Evolutionary conservation across 2,888 invertebrate genomes (phyloP).

Genomic region (Acanthopleura granulata): DNA sequence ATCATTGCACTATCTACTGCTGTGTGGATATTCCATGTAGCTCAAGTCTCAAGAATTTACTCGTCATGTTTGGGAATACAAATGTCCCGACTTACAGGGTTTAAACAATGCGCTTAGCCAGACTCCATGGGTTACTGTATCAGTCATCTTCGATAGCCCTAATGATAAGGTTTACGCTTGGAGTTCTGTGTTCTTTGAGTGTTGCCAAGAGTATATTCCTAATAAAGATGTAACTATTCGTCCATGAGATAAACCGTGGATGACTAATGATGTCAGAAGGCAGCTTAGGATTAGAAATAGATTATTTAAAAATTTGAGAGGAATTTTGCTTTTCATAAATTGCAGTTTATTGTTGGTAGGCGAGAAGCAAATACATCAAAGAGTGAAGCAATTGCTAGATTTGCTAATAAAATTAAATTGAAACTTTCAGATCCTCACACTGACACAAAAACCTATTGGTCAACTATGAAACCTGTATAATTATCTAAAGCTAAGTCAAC

Average conservation of each 20-base stretch:
- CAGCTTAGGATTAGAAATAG: not conserved
- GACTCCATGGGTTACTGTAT: not conserved
- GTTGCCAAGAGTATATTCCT: not conserved
- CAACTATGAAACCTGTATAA: not conserved
- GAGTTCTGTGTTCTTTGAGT: not conserved
- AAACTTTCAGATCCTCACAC: not conserved
- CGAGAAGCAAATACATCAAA: not conserved
- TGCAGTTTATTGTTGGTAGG: not conserved
- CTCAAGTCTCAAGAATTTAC: not conserved
- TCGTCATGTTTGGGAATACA: not conserved
- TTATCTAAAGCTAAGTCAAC: not conserved
- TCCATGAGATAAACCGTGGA: not conserved
- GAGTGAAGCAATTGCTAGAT: not conserved
- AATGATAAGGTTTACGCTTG: not conserved
- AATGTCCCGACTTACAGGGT: not conserved
- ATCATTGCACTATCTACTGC: no score
- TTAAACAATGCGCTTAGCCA: not conserved
- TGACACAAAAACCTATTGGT: no score
- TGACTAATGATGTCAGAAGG: not conserved
- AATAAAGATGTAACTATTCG: not conserved
- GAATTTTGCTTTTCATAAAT: not conserved
- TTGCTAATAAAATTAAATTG: not conserved
- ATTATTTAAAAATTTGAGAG: not conserved
- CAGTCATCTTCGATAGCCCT: not conserved
- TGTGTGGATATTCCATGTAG: not conserved